phyloP scores from a whole-genome alignment of 2,888 invertebrate genomes.

The Lissocephala sabroskyi region DNA sequence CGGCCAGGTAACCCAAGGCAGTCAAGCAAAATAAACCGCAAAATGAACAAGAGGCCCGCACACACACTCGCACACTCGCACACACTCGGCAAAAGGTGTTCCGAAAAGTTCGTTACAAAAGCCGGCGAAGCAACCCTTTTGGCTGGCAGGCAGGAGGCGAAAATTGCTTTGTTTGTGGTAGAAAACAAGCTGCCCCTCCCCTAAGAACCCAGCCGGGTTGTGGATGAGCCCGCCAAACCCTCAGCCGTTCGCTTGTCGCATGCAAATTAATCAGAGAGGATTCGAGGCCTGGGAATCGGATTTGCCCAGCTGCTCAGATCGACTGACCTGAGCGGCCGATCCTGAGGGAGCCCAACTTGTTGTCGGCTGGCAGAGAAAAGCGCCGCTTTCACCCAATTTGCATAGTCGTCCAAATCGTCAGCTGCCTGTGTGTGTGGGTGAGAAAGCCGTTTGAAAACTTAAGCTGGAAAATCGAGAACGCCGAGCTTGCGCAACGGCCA shows the following conservation, averaged over 20 bases:
- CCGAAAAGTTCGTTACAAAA: slow-evolving; percentile 24
- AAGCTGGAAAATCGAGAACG: slow-evolving; percentile 30
- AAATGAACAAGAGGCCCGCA: slow-evolving; percentile 9
- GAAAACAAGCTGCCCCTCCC: slow-evolving; percentile 43
- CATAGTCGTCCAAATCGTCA: slow-evolving; percentile 44
- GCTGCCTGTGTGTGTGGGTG: background rate
- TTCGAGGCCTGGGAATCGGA: slow-evolving; percentile 21
- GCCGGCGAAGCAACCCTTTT: slow-evolving; percentile 37
- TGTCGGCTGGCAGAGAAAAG: background rate
- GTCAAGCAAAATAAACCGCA: slow-evolving; percentile 25
- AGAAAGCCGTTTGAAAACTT: slow-evolving; percentile 4
- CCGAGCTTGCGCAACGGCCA: slow-evolving; percentile 30
- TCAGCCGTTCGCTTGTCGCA: slow-evolving; percentile 58
- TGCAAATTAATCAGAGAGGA: slow-evolving; percentile 53
- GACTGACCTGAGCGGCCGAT: too few relatives aligned
- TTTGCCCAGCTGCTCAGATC: slow-evolving; percentile 35
- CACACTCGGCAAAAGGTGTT: slow-evolving; percentile 37
- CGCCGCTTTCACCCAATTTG: slow-evolving; percentile 63
- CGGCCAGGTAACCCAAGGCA: slow-evolving; percentile 22
- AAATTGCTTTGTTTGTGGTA: slow-evolving; percentile 51
- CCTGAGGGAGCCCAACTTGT: too few relatives aligned
- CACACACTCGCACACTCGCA: background rate
- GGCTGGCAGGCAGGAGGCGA: slow-evolving; percentile 37
- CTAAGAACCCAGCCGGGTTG: slow-evolving; percentile 31
- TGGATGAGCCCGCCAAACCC: too few relatives aligned